Conservation (phyloP, 2,888 invertebrate species). For the Dione juno region DNA sequence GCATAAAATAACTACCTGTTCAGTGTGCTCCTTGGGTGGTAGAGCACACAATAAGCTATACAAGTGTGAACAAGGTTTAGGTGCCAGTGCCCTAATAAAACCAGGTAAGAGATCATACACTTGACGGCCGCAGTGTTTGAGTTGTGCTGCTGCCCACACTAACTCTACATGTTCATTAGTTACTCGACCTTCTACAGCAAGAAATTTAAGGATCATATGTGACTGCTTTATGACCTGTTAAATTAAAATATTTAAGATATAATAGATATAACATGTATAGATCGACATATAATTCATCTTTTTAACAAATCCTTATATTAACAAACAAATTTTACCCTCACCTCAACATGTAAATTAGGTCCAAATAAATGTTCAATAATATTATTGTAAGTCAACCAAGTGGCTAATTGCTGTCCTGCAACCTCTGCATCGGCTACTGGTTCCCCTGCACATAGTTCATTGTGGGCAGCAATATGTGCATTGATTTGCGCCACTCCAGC, state of each 20-base stretch:
- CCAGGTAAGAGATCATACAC: conserved; percentile 95
- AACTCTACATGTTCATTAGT: conserved; percentile 95
- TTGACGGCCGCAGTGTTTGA: conserved; percentile 97
- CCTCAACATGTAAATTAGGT: conserved; percentile 98
- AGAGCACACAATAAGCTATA: conserved; percentile 93
- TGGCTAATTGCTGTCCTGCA: conserved; percentile 91
- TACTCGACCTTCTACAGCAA: conserved; percentile 95
- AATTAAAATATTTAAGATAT: not conserved
- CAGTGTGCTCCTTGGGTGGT: conserved; percentile 96
- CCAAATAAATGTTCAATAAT: conserved; percentile 97
- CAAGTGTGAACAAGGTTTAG: conserved; percentile 93
- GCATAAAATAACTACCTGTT: conserved; percentile 85
- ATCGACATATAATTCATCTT: not conserved
- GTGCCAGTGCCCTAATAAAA: conserved; percentile 94
- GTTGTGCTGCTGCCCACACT: conserved; percentile 97
- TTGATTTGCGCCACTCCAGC: conserved; percentile 98
- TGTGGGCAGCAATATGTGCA: conserved; percentile 95
- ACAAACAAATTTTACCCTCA: conserved; percentile 53
- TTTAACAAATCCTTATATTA: not conserved
- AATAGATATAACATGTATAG: not conserved
- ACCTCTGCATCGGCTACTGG: conserved; percentile 93
- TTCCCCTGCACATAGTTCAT: conserved; percentile 95
- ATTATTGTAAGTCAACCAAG: conserved; percentile 94
- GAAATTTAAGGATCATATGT: conserved; percentile 95
- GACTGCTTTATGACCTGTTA: conserved; percentile 95